Base-by-base conservation (phyloP, 2,888 invertebrate genomes). In the Aphodius sticticus region DNA sequence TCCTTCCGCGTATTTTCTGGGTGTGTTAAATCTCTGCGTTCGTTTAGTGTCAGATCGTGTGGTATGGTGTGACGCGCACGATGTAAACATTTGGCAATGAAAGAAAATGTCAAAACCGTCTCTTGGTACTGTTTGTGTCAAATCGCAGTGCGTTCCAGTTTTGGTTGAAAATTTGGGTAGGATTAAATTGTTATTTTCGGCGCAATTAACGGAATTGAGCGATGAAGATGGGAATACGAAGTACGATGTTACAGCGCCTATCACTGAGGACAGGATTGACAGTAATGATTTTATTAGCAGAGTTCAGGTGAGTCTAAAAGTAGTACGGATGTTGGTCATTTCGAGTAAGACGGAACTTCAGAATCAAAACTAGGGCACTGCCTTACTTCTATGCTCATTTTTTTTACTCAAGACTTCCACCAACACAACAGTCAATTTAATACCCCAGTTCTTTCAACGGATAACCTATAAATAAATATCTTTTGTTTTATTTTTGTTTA, bases 151-250 rank as follows among this genome's bases (percentile, higher is more conserved):
- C 85, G 85, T 86, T 79, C 86, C 86, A 80, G 83, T 88, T 79
- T 85, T 89, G 80, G 84, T 85, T 83, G 87, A 88, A 80, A 88
- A 89, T 84, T 84, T 86, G 83, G 87, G 88, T 83, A 85, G 89
- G 82, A 88, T 89, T 81, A 85, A 86, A 72, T 88, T 89, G 83
- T 84, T 89, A 82, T 89, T 88, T 86, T 88, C 89, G 79, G 89
- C 89, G 38, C 84, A 85, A 80, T 85, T 89, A 78, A 85, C 85
- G 84, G 89, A 89, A 85, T 86, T 85, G 83, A 78, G 82, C 79
- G 81, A 81, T 81, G 81, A 81, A 70, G 86, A 87, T 79, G 86
- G 86, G 78, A 80, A 85, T 69, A 84, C 86, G 53, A 79, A 83
- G 69, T 89, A 86, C 84, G 88, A 89, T 81, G 89, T 89, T 71